Evolutionary conservation across 2,113 vertebrate genomes (phyloP), one percentile per base, ranked within the genome.

Genomic region (Argyrosomus japonicus): DNA sequence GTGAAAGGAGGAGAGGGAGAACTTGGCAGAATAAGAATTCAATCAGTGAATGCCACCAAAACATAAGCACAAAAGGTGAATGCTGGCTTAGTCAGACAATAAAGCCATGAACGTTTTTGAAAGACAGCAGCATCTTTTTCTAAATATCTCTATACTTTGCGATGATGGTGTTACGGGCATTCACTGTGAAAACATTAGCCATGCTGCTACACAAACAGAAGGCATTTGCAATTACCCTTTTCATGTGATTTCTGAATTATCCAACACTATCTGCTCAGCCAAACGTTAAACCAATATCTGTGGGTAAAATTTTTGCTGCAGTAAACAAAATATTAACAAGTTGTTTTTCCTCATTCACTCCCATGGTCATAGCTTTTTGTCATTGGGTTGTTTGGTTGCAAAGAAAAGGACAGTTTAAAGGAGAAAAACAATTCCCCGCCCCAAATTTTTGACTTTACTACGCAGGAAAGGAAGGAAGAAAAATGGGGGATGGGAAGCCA

Each of bases 21-120:
- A 86, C 65, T 86, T 82, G 68, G 79, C 79, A 80, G 76, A 83
- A 83, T 86, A 82, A 77, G 75, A 90, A 89, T 92, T 91, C 87
- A 88, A 83, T 88, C 81, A 88, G 75, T 68, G 78, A 86, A 86
- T 68, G 65, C 61, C 68, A 83, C 80, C 76, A 81, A 82, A 74
- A 79, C 84, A 84, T 58, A 78, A 87, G 69, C 73, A 87, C 57
- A 87, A 87, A 84, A 84, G 75, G 67, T 77, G 84, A 88, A 84
- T 69, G 54, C 62, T 5, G 58, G 50, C 65, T 86, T 79, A 87
- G 29, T 51, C 82, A 81, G 61, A 86, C 77, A 88, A 87, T 88
- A 74, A 83, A 83, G 68, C 77, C 5, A 36, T 29, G 15, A 67
- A 40, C 25, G 8, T 27, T 40, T 83, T 13, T 50, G 69, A 86